Base-by-base conservation (phyloP, 2,888 invertebrate species). In the Agrotis clavis region DNA sequence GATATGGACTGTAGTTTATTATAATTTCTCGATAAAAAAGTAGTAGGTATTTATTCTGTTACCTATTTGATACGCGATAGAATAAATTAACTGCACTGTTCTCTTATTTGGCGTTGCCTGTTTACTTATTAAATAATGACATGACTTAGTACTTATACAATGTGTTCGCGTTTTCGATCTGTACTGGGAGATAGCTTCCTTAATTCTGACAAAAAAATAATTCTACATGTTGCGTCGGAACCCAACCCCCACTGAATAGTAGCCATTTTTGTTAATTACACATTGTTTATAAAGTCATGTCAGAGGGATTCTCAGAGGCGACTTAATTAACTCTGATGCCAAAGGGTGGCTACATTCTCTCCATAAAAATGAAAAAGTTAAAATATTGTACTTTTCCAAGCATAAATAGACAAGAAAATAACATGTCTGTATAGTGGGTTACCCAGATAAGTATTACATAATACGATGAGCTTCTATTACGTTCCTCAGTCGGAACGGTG, bases 1-100 rank as follows among this genome's bases (percentile, higher is more conserved):
- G 75, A 83, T 83, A 84, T 78, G 83, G 66, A 73, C 65, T n/a
- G 53, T 60, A 65, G n/a, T 72, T 59, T 16, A 60, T 68, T 63
- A 71, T 56, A 67, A 50, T 57, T 63, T 53, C 57, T 67, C 35
- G 25, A 41, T 65, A 47, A 67, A 73, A 62, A 21, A 54, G 47
- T 60, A 35, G 48, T n/a, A n/a, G n/a, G n/a, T 60, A 0, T 59
- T 53, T 45, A 47, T 54, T 47, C 53, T 57, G 66, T 60, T 57
- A 63, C 41, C 19, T 62, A 62, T 60, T n/a, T 18, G 11, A n/a
- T 47, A 67, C 11, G 19, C 45, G 9, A 51, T n/a, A 56, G 66
- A 74, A 56, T 64, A 54, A 19, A 68, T 72, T 6, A 35, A 79
- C 65, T 77, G 67, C 72, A 81, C 84, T 74, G 59, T 51, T 54